Base-by-base conservation (phyloP, 2,113 vertebrate genomes). In the Echinops telfairi region DNA sequence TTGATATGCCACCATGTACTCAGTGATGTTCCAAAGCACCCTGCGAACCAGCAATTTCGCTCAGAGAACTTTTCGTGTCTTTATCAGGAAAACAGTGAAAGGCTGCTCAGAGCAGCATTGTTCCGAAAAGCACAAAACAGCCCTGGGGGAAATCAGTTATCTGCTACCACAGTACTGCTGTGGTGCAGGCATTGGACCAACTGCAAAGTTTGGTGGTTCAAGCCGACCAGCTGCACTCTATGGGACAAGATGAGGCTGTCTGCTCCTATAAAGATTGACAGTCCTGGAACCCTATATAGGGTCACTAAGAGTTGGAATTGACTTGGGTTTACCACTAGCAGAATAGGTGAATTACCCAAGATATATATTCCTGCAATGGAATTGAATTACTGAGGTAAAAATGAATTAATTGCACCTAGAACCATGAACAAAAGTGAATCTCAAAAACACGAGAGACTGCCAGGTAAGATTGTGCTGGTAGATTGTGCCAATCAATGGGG, bases 401-500 rank as follows among this genome's bases (percentile, higher is more conserved):
- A 68, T 60, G 53, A 84, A 47, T 79, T 68, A 47, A 53, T 89
- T 73, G 47, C 11, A 80, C 23, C 70, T 71, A 36, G 53, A 94
- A 71, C 17, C 57, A 57, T 71, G 27, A 91, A 53, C 43, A 60
- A 80, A 80, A 19, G 36, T 27, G 33, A 91, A 82, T 95, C 40
- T 89, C 53, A 94, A 83, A 77, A 66, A 23, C 64, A 68, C 0
- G 57, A 83, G 57, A 25, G 38, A 22, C 36, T 57, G 25, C 25
- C 81, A 83, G 7, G 2, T 33, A 38, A 33, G 27, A 8, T 33
- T 38, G 60, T 38, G 29, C 33, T 53, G 62, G 38, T 53, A 85
- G 38, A 53, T 4, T 40, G 31, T 29, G n/a, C 58, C 62, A 20
- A 20, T 22, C n/a, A n/a, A n/a, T n/a, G n/a, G 29, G 66, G 7